Base-by-base conservation (phyloP, 2,888 invertebrate species). In the Myopa testacea region DNA sequence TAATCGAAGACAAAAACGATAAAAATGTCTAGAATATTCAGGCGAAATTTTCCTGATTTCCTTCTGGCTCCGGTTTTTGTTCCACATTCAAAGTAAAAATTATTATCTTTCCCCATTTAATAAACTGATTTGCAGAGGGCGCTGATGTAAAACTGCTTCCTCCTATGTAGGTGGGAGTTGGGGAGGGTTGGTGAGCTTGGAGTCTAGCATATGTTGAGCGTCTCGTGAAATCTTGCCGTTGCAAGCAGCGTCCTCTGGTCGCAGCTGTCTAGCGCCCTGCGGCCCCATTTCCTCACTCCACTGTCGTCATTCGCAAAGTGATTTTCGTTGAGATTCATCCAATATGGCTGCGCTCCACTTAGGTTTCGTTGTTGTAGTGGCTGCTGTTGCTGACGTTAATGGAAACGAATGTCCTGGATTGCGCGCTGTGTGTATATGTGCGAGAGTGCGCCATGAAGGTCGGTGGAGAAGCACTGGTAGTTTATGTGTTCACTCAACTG, bases 1-100 rank as follows among this genome's bases (percentile, higher is more conserved):
- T 85, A 86, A 87, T 87, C 87, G 84, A 87, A 87, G 85, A 87
- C 85, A 84, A 80, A 84, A 87, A 84, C 87, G 85, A 88, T 88
- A 88, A 88, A 88, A 88, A 87, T 87, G 87, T 87, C 87, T 87
- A 84, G 86, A 85, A 85, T 86, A 87, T 83, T 83, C 78, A 76
- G 79, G 80, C 80, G 75, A 81, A 84, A 82, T 82, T 80, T 81
- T 82, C 78, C 82, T 83, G 85, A 84, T 84, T 85, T 84, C 78
- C 75, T 73, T 67, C 78, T 55, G 38, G 67, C 10, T 60, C 50
- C 52, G 55, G 12, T 40, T n/a, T 52, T 40, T 67, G 4, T 16
- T 58, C 68, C n/a, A 38, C 69, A 70, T 77, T 37, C 71, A 72
- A 83, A 84, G 84, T 82, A 82, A 82, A 82, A 85, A 84, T 85